Evolutionary conservation across 1,140 invertebrate genomes (phyloP).

Genomic region (Diploscapter pachys): DNA sequence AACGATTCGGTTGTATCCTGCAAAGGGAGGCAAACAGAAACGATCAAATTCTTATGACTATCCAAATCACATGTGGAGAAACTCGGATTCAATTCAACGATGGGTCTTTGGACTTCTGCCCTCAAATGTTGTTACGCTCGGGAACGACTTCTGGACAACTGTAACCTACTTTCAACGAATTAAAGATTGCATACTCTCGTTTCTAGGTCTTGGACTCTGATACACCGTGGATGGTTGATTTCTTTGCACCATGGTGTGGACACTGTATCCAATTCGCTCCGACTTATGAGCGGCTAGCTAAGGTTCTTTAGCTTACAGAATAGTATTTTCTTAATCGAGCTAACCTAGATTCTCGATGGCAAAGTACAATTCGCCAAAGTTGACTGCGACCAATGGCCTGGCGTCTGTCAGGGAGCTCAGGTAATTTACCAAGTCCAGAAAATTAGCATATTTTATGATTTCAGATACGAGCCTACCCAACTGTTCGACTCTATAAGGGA

Average conservation of each 20-base stretch:
- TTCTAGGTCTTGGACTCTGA: slow-evolving; percentile 66
- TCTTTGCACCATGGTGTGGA: slow-evolving; percentile 76
- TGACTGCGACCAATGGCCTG: slow-evolving; percentile 48
- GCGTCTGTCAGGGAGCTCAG: slow-evolving; percentile 38
- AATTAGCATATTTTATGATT: too few relatives aligned
- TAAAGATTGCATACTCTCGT: background rate
- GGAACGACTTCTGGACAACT: slow-evolving; percentile 39
- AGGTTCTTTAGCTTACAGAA: slow-evolving; percentile 29
- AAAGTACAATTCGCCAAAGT: slow-evolving; percentile 53
- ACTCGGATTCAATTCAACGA: slow-evolving; percentile 48
- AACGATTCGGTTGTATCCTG: slow-evolving; percentile 70
- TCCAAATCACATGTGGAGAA: slow-evolving; percentile 57
- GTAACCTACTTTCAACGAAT: background rate
- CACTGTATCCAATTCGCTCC: slow-evolving; percentile 58
- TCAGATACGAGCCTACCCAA: slow-evolving; percentile 39
- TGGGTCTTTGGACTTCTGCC: slow-evolving; percentile 52
- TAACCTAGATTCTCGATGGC: slow-evolving; percentile 48
- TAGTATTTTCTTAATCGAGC: too few relatives aligned
- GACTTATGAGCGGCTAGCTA: slow-evolving; percentile 50
- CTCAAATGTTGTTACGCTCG: slow-evolving; percentile 44
- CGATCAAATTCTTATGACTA: slow-evolving; percentile 43
- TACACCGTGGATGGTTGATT: slow-evolving; percentile 92
- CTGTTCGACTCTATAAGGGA: slow-evolving; percentile 40
- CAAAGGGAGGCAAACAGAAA: slow-evolving; percentile 1
- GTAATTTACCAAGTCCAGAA: background rate